Percentiles rank a stretch among this genome's conserved stretches.
Conservation (phyloP, 1,140 invertebrate species). For the Drosophila santomea region DNA sequence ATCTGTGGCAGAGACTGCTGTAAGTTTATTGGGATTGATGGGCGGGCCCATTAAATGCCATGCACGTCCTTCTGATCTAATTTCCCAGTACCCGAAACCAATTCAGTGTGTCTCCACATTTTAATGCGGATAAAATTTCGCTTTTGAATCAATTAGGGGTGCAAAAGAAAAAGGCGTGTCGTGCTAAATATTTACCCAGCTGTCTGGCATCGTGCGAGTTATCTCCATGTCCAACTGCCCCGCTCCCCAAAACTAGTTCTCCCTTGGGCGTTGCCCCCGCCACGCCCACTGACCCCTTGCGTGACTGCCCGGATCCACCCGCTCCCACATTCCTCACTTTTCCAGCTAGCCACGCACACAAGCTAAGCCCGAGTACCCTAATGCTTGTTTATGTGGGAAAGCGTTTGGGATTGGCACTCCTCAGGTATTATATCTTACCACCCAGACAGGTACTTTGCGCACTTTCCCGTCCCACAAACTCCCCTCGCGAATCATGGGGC, state of each 20-base stretch:
- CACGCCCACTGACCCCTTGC: conserved; percentile 42
- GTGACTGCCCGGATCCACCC: conserved; percentile 41
- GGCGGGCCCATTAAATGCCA: conserved; percentile 22
- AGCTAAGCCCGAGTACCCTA: conserved; percentile 42
- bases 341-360: conserved; percentile 25
- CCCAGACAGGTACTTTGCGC: conserved; percentile 26
- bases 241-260: conserved; percentile 52
- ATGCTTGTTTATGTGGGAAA: conserved; percentile 60
- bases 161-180: conserved; percentile 37
- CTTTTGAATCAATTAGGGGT: conserved; percentile 69
- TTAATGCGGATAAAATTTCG: conserved; percentile 65
- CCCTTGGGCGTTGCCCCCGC: conserved; percentile 49
- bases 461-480: conserved; percentile 20
- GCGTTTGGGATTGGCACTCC: conserved; percentile 33
- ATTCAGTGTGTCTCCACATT: conserved; percentile 26
- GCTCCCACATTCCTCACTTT: conserved; percentile 9
- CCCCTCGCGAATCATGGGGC: neutral
- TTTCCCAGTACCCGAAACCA: conserved; percentile 29
- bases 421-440: conserved; percentile 1
- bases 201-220: conserved; percentile 34
- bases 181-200: conserved; percentile 56
- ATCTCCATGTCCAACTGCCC: conserved; percentile 21
- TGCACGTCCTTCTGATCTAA: conserved; percentile 23
- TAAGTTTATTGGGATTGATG: conserved; percentile 18
- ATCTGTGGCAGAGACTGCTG: conserved; percentile 6